These are phyloP conservation scores for Automeris io DNA, from an alignment of 2,888 invertebrate species.

Conservation along the genomic window DNA sequence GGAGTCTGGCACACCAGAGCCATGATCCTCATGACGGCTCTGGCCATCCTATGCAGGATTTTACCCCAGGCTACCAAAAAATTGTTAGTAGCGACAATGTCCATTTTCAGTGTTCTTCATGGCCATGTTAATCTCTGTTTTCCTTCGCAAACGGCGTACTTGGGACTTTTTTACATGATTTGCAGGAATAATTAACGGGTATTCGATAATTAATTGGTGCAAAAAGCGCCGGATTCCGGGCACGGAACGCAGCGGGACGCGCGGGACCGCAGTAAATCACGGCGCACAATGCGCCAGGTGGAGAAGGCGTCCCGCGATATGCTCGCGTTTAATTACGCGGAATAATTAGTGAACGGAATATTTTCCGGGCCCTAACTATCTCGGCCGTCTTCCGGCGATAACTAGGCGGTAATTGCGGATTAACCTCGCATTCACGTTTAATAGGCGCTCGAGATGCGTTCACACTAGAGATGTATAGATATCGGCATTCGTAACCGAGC, in stretches of 20 bases:
- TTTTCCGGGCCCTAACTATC: conserved; percentile 77
- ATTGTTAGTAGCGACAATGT: too few species aligned
- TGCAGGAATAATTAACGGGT: conserved; percentile 71
- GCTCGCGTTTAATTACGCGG: conserved; percentile 76
- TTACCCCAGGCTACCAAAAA: too few species aligned
- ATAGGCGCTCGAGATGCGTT: conserved; percentile 62
- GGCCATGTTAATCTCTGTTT: too few species aligned
- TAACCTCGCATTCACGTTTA: conserved; percentile 74
- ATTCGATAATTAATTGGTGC: conserved; percentile 74
- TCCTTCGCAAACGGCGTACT: too few species aligned
- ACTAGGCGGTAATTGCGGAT: conserved; percentile 76
- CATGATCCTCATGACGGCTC: too few species aligned
- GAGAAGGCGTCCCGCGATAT: conserved; percentile 73
- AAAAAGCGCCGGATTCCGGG: conserved; percentile 66
- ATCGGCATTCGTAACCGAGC: too few species aligned
- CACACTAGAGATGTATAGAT: too few species aligned
- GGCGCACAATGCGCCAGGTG: conserved; percentile 73
- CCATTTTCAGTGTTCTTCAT: too few species aligned
- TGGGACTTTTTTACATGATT: too few species aligned
- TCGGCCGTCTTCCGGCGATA: conserved; percentile 75
- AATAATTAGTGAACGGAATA: conserved; percentile 78
- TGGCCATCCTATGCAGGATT: too few species aligned
- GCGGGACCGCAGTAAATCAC: conserved; percentile 73
- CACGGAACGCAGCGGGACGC: conserved; percentile 62
- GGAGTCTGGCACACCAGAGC: too few species aligned